These are phyloP conservation scores for Platynereis dumerilii DNA, from an alignment of 2,888 invertebrate genomes.

Conservation along the genomic window DNA sequence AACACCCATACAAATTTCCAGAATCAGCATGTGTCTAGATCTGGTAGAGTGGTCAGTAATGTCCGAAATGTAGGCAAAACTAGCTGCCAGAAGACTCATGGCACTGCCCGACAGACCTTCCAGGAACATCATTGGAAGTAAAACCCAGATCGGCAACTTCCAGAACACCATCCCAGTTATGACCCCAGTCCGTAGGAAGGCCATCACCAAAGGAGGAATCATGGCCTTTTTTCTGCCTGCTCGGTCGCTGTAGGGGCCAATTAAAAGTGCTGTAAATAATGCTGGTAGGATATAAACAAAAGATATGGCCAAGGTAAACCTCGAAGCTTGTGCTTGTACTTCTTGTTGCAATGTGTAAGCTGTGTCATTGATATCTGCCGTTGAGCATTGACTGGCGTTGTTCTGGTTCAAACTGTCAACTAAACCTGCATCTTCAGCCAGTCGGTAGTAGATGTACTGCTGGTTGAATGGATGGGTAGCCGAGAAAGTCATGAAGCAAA, in stretches of 20 bases:
- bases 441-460: neutral
- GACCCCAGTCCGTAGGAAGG: neutral
- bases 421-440: neutral
- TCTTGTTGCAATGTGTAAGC: neutral
- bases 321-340: neutral
- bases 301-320: neutral
- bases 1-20: neutral
- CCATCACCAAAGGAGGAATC: neutral
- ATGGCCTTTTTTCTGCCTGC: neutral
- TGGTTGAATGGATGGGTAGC: neutral
- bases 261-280: neutral
- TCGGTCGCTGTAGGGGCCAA: conserved; percentile 1
- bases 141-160: neutral
- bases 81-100: neutral
- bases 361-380: neutral
- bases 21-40: neutral
- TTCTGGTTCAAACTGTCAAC: neutral
- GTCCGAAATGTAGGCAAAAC: conserved; percentile 1
- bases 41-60: neutral
- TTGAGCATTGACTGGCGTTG: neutral
- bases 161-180: neutral
- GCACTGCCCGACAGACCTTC: neutral
- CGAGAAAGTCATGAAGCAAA: neutral
- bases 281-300: neutral
- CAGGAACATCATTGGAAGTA: neutral